Conservation (phyloP, 2,113 vertebrate species). For the Amazona guildingii region DNA sequence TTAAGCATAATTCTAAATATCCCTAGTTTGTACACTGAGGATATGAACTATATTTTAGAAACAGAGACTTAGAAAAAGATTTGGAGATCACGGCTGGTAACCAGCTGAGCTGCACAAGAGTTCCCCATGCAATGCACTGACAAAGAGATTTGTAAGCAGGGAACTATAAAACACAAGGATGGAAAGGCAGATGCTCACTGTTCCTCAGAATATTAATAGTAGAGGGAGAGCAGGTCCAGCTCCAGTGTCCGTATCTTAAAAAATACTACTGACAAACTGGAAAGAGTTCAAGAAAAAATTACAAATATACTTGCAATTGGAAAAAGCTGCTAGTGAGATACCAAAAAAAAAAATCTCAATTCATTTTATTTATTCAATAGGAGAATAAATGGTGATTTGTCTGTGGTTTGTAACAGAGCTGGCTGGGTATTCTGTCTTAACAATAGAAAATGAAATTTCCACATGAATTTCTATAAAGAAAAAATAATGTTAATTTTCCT, state of each 20-base stretch:
- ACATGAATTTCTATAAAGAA: neutral
- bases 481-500: slow-evolving; percentile 32
- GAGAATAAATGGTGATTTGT: neutral
- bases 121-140: neutral
- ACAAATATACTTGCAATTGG: neutral
- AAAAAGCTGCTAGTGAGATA: neutral
- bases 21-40: neutral
- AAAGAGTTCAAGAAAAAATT: neutral
- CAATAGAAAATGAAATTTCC: slow-evolving; percentile 50
- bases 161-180: neutral
- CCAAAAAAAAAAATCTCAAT: neutral
- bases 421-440: slow-evolving; percentile 7
- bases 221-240: neutral
- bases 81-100: neutral
- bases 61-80: neutral
- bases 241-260: neutral
- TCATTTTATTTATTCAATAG: neutral
- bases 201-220: neutral
- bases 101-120: neutral
- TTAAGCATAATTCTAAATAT: neutral
- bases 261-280: neutral
- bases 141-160: neutral
- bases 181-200: neutral
- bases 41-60: neutral
- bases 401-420: neutral